A percentile compares a stretch with the other conserved stretches of the same genome.
phyloP scores from a whole-genome alignment of 2,888 invertebrate species.

The Morpho achilles region DNA sequence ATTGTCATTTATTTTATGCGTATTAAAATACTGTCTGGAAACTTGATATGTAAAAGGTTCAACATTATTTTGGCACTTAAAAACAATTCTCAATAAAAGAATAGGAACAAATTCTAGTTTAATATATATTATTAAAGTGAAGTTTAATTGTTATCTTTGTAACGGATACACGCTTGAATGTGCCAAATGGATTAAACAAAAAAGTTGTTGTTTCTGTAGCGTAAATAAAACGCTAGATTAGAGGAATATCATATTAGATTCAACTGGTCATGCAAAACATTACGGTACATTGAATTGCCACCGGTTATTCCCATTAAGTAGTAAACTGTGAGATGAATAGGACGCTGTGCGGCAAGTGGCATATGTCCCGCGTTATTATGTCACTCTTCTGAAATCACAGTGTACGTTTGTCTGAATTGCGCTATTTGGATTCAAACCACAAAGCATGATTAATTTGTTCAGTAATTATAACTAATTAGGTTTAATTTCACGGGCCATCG shows the following conservation, averaged over 20 bases:
- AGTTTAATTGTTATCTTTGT: too few species aligned
- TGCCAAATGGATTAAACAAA: slow-evolving; percentile 1
- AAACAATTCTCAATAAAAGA: too few species aligned
- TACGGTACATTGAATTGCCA: not conserved
- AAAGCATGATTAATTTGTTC: slow-evolving; percentile 32
- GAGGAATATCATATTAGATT: slow-evolving; percentile 6
- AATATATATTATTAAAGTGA: too few species aligned
- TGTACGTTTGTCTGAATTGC: slow-evolving; percentile 31
- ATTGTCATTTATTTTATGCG: too few species aligned
- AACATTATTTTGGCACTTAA: too few species aligned
- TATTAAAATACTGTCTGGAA: too few species aligned
- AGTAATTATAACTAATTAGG: slow-evolving; percentile 32
- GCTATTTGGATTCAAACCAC: slow-evolving; percentile 29
- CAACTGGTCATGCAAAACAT: slow-evolving; percentile 10
- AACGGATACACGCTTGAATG: slow-evolving; percentile 1
- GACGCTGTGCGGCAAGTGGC: slow-evolving; percentile 17
- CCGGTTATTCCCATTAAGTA: slow-evolving; percentile 9
- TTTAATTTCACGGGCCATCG: slow-evolving; percentile 29
- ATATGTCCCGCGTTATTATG: slow-evolving; percentile 24
- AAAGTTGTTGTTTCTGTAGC: not conserved
- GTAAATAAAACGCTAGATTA: slow-evolving; percentile 3
- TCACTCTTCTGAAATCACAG: slow-evolving; percentile 21
- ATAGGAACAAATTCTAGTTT: too few species aligned
- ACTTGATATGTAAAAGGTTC: too few species aligned
- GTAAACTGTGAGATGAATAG: slow-evolving; percentile 19